Conservation (phyloP, 2,888 invertebrate species). For the Gisinianus flammeolus region DNA sequence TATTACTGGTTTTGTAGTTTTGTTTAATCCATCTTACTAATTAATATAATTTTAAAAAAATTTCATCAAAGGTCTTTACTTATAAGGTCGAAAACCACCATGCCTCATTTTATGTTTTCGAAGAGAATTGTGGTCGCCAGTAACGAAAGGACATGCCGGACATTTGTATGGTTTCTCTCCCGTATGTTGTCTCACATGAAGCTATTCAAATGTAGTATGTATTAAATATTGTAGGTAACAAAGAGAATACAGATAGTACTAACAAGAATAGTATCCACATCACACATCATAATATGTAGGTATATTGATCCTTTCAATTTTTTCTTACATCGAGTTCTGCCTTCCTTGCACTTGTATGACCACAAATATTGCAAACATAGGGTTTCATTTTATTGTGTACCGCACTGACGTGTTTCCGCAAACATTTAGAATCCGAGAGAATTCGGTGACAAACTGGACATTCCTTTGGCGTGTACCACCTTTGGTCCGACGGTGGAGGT, state of each 20-base stretch:
- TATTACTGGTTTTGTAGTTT: too few relatives aligned
- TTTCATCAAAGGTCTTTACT: constrained; percentile 64
- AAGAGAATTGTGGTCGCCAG: constrained; percentile 78
- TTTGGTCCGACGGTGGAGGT: too few relatives aligned
- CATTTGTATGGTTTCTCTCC: constrained; percentile 80
- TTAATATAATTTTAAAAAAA: too few relatives aligned
- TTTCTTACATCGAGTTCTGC: constrained; percentile 63
- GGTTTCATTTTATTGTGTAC: constrained; percentile 78
- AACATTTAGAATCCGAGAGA: constrained; percentile 72
- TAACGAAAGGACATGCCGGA: constrained; percentile 70
- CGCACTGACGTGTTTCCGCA: constrained; percentile 73
- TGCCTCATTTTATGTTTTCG: constrained; percentile 66
- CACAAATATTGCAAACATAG: constrained; percentile 76
- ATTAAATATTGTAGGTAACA: constrained; percentile 1
- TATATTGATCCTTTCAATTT: too few relatives aligned
- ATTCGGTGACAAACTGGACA: constrained; percentile 73
- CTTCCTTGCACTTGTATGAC: constrained; percentile 74
- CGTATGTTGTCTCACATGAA: constrained; percentile 77
- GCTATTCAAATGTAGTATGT: constrained; percentile 59
- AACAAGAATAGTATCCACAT: background rate
- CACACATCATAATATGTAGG: background rate
- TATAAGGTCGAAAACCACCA: constrained; percentile 70
- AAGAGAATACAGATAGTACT: too few relatives aligned
- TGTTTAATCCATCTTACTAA: too few relatives aligned
- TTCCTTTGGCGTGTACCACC: constrained; percentile 70